These are phyloP conservation scores for Nemoura dubitans DNA, from an alignment of 2,888 invertebrate species.

Conservation along the genomic window DNA sequence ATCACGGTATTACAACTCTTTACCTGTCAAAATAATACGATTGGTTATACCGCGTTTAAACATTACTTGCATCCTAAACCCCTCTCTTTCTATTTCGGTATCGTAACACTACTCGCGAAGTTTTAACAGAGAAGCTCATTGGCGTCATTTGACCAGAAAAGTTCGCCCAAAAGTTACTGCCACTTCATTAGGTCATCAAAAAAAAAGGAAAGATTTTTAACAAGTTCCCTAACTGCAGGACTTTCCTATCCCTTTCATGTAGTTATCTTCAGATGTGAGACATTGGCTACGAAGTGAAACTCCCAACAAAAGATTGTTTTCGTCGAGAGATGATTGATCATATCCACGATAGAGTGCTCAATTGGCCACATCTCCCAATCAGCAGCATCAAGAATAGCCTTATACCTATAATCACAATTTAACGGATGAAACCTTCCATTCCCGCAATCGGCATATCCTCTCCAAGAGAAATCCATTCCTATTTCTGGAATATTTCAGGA, in stretches of 20 bases:
- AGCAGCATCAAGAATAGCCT: neutral
- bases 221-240: neutral
- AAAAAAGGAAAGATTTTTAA: neutral
- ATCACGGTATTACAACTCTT: no score
- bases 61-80: no score
- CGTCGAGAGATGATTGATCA: neutral
- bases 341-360: neutral
- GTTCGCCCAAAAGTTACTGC: neutral
- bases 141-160: neutral
- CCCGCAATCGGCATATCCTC: neutral
- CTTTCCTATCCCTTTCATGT: neutral
- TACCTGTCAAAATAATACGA: no score
- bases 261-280: neutral
- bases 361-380: neutral
- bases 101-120: no score
- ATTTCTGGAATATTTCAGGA: neutral
- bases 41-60: no score
- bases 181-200: constrained; percentile 7
- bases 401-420: neutral
- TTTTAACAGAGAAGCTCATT: neutral
- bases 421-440: neutral
- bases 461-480: neutral
- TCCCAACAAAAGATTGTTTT: neutral
- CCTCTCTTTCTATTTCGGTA: no score
- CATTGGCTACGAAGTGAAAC: neutral